Evolutionary conservation across 2,797 vertebrate genomes (phyloP), one percentile per base, ranked within the genome.

Genomic region (Propithecus deckenii): DNA sequence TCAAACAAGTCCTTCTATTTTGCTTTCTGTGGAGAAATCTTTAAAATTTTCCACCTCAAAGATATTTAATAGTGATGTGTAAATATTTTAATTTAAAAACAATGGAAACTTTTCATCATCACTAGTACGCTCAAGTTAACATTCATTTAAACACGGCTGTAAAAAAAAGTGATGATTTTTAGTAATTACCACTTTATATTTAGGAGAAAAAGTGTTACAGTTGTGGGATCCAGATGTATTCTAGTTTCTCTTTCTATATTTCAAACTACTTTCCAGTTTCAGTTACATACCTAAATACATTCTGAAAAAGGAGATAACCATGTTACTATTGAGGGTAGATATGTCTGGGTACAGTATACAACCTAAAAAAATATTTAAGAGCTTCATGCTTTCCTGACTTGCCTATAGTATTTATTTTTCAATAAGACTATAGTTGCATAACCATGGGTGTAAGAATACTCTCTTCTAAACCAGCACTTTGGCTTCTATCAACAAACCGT

Each of bases 31-130:
- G 65, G 57, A 72, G 57, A 86, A 91, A 93, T 83, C 30, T 57
- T 95, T 14, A 85, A 93, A 89, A 92, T 57, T 63, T 83, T 90
- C 48, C 35, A 96, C 63, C 55, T 78, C 72, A 94, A 88, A 79
- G 55, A 93, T 18, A 93, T 25, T 87, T 71, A 55, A 69, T 61
- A 59, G 88, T 63, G 22, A 91, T 86, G 28, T 75, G 52, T 41
- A 92, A 76, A 84, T 30, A 95, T 5, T 75, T 95, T 67, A 50
- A 48, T 23, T 46, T 75, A 69, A 86, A 94, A 57, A 48, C 50
- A 91, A 65, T 84, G 28, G 15, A 63, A 71, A 67, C 32, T 30
- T 46, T 43, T 72, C 13, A 41, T 86, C 18, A 63, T 69, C 48
- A 83, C 25, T 13, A 86, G 41, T 75, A 67, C 20, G 76, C 41